Conservation (phyloP, 2,113 vertebrate species). For the Colossoma macropomum region DNA sequence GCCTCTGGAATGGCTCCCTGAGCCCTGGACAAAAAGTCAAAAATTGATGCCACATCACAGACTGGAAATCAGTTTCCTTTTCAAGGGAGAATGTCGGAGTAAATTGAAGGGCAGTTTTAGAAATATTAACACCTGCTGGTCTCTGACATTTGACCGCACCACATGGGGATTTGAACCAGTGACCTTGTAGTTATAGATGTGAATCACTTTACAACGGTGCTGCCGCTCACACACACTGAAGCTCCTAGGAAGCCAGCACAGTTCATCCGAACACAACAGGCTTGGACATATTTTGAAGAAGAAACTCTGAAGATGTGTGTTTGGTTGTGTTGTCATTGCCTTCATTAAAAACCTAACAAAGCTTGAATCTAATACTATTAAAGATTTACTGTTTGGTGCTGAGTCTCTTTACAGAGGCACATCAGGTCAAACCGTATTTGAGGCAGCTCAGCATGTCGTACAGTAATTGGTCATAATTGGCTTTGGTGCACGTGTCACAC, state of each 20-base stretch:
- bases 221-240: neutral
- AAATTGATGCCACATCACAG: too few relatives aligned
- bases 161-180: neutral
- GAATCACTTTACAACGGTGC: neutral
- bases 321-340: too few relatives aligned
- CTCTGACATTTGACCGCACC: neutral
- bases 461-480: neutral
- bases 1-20: too few relatives aligned
- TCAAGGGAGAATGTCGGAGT: neutral
- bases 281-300: neutral
- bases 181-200: neutral
- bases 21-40: too few relatives aligned
- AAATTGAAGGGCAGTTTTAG: neutral
- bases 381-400: neutral
- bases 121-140: neutral
- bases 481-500: neutral
- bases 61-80: neutral
- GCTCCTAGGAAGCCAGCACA: too few relatives aligned
- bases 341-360: neutral
- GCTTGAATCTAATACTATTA: neutral
- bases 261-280: too few relatives aligned
- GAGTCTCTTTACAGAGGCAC: neutral
- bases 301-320: neutral
- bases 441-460: neutral
- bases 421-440: neutral